A percentile compares a stretch with the other conserved stretches of the same genome.
phyloP scores from a whole-genome alignment of 2,113 vertebrate species.

The Neomonachus schauinslandi region DNA sequence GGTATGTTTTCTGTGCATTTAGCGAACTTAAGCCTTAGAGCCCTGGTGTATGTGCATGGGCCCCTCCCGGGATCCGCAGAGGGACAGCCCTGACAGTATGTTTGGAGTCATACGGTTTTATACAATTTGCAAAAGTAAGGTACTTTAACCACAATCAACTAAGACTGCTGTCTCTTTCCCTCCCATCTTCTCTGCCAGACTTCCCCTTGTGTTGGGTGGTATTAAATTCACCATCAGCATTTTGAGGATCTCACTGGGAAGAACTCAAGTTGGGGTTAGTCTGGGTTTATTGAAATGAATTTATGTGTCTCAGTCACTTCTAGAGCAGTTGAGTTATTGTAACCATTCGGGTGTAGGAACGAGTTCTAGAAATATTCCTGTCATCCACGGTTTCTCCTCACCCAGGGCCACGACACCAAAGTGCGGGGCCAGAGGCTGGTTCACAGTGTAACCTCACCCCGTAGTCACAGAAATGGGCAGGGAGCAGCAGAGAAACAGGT shows the following conservation, averaged over 20 bases:
- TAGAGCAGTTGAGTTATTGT: not conserved
- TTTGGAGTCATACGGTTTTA: not conserved
- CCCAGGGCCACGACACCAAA: not conserved
- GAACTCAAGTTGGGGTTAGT: not conserved
- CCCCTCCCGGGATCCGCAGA: not conserved
- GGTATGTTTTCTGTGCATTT: not conserved
- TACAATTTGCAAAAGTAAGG: not conserved
- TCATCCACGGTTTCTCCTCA: not conserved
- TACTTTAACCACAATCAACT: not conserved
- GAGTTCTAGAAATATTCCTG: slow-evolving; percentile 27
- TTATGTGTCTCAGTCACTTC: not conserved
- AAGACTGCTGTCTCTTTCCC: not conserved
- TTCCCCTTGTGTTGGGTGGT: not conserved
- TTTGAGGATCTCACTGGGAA: not conserved
- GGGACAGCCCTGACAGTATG: too few species aligned
- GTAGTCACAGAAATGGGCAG: rapidly evolving
- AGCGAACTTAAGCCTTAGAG: not conserved
- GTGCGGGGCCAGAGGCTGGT: not conserved
- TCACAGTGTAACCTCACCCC: not conserved
- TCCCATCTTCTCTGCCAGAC: not conserved
- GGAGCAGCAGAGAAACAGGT: not conserved
- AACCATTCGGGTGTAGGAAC: not conserved
- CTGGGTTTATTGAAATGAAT: not conserved
- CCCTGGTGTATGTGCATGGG: rapidly evolving
- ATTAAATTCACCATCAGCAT: rapidly evolving